phyloP scores from a whole-genome alignment of 1,140 invertebrate genomes.

The Eulimnadia texana region DNA sequence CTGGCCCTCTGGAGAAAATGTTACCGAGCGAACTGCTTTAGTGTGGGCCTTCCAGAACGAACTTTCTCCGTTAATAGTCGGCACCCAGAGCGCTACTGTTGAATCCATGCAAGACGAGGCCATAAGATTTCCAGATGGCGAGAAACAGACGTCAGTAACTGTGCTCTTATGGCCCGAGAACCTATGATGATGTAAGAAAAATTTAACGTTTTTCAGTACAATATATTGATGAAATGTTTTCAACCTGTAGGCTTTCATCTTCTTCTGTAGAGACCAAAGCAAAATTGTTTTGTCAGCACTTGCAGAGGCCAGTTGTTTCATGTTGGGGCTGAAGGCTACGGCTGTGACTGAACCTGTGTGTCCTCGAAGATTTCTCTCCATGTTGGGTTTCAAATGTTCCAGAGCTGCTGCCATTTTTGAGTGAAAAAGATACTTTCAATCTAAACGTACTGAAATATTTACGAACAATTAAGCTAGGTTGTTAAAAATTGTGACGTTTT shows the following conservation, averaged over 20 bases:
- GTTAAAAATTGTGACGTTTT: no score
- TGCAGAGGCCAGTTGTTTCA: slow-evolving; percentile 56
- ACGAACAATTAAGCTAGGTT: no score
- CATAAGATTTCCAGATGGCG: slow-evolving; percentile 60
- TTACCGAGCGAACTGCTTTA: slow-evolving; percentile 57
- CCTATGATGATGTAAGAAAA: slow-evolving; percentile 18
- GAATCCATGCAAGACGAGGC: slow-evolving; percentile 68
- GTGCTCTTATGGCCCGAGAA: slow-evolving; percentile 31
- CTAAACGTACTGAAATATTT: no score
- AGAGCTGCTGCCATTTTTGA: background rate
- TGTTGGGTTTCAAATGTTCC: background rate
- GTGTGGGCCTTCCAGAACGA: slow-evolving; percentile 64
- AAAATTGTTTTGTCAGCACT: slow-evolving; percentile 61
- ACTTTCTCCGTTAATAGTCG: slow-evolving; percentile 54
- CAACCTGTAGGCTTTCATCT: slow-evolving; percentile 36
- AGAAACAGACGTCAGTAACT: slow-evolving; percentile 49
- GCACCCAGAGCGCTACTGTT: slow-evolving; percentile 70
- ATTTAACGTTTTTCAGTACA: background rate
- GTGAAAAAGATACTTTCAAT: background rate
- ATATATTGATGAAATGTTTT: background rate
- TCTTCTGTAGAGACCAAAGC: slow-evolving; percentile 56
- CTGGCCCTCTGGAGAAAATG: slow-evolving; percentile 61
- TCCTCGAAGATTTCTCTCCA: slow-evolving; percentile 63
- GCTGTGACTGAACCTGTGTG: slow-evolving; percentile 57
- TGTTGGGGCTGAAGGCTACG: slow-evolving; percentile 57